A percentile compares a stretch with the other conserved stretches of the same genome.
Evolutionary conservation across 30 jellyfish, hydroid and myxozoan genomes (phyloP).

Genomic region (Calvadosia cruxmelitensis): DNA sequence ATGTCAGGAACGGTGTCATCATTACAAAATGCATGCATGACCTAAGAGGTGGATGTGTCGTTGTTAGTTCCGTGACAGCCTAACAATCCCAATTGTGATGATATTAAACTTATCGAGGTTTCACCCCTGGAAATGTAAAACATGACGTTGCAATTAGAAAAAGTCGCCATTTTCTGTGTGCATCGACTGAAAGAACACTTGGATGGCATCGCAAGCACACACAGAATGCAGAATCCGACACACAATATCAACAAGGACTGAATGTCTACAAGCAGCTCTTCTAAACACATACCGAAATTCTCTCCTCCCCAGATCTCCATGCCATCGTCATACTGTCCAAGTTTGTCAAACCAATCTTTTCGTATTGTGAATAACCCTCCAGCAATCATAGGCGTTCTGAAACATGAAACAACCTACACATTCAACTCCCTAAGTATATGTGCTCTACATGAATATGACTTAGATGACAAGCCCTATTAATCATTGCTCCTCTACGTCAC

Average conservation of each 20-base stretch:
- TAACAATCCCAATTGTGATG: too few species aligned
- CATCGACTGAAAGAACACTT: neutral
- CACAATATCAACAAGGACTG: neutral
- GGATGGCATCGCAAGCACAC: neutral
- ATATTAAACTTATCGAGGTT: too few species aligned
- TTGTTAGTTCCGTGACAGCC: too few species aligned
- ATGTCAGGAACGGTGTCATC: too few species aligned
- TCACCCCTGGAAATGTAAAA: neutral
- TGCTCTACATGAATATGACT: too few species aligned
- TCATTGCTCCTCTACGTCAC: neutral
- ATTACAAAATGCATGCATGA: too few species aligned
- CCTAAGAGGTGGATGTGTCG: too few species aligned
- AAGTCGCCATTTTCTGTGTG: neutral
- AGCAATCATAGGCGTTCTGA: slow-evolving; percentile 89
- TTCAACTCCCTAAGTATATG: too few species aligned
- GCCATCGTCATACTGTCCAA: slow-evolving; percentile 82
- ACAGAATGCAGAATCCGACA: neutral
- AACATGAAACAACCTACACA: neutral
- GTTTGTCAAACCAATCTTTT: slow-evolving; percentile 75
- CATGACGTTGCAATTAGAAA: neutral
- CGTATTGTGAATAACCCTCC: slow-evolving; percentile 90
- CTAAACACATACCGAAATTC: slow-evolving; percentile 42
- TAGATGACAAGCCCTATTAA: too few species aligned
- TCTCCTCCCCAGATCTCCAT: slow-evolving; percentile 99
- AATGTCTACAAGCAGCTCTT: neutral